Conservation (phyloP, 2,113 vertebrate genomes). For the Entelurus aequoreus region DNA sequence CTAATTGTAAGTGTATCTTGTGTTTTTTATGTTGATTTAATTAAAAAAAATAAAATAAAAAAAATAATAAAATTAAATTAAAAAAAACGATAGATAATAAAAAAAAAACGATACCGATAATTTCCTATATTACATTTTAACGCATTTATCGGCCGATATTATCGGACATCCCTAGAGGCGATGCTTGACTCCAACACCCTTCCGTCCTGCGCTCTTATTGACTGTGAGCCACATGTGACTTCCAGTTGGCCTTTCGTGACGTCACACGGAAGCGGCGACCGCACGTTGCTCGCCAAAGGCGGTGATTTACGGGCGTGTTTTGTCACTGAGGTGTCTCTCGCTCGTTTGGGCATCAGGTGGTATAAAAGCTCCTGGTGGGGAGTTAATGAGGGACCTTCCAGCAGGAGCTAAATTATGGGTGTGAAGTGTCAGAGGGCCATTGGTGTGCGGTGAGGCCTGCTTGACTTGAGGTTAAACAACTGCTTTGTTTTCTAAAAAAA, state of each 20-base stretch:
- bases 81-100: no score
- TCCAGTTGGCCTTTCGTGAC: not conserved
- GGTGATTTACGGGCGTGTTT: not conserved
- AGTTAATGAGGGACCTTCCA: slow-evolving; percentile 5
- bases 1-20: no score
- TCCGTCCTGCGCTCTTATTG: not conserved
- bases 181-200: slow-evolving; percentile 5
- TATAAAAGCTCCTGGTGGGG: slow-evolving; percentile 8
- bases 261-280: not conserved
- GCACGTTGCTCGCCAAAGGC: not conserved
- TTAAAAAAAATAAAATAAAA: no score
- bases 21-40: no score
- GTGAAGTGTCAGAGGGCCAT: slow-evolving; percentile 14
- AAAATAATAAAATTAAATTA: no score
- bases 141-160: no score
- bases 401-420: slow-evolving; percentile 6
- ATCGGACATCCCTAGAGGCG: no score
- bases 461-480: not conserved
- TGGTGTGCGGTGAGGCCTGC: not conserved
- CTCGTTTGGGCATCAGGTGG: not conserved
- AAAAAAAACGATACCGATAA: no score
- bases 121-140: no score
- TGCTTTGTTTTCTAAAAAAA: slow-evolving; percentile 10
- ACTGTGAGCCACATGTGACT: not conserved
- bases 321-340: not conserved